phyloP scores from a whole-genome alignment of 2,888 invertebrate genomes.

The Eretmocerus hayati region DNA sequence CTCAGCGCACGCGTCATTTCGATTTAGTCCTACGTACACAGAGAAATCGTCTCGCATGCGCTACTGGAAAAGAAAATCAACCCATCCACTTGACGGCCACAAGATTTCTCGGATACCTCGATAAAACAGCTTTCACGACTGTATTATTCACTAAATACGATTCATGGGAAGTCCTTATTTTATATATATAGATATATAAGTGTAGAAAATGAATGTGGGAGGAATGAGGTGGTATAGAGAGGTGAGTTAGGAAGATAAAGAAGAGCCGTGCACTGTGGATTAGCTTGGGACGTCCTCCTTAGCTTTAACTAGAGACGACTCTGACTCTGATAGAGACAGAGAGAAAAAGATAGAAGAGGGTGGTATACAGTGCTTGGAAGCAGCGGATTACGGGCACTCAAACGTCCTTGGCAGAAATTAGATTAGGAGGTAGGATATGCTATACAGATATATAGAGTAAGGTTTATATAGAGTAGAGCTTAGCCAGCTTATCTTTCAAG shows the following conservation, averaged over 20 bases:
- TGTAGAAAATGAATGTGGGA: conserved; percentile 19
- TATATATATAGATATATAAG: no score
- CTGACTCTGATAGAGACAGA: neutral
- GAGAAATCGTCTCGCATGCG: no score
- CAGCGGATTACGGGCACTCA: conserved; percentile 18
- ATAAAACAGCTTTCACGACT: neutral
- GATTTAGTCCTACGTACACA: no score
- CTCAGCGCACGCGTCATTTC: no score
- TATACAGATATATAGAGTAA: neutral
- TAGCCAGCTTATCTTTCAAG: neutral
- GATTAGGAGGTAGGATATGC: conserved; percentile 20
- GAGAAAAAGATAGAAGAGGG: neutral
- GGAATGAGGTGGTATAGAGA: neutral
- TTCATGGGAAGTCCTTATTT: no score
- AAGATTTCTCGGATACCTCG: no score
- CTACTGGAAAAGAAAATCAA: no score
- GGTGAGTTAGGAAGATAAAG: neutral
- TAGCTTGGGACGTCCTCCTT: neutral
- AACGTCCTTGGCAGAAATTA: conserved; percentile 21
- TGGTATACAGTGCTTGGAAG: neutral
- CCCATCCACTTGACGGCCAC: no score
- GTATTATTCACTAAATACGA: conserved; percentile 18
- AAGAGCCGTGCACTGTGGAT: neutral
- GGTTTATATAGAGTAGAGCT: neutral
- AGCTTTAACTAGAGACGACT: neutral